Percentiles rank a stretch among this genome's conserved stretches.
phyloP scores from a whole-genome alignment of 2,888 invertebrate genomes.

The Carterocephalus palaemon region DNA sequence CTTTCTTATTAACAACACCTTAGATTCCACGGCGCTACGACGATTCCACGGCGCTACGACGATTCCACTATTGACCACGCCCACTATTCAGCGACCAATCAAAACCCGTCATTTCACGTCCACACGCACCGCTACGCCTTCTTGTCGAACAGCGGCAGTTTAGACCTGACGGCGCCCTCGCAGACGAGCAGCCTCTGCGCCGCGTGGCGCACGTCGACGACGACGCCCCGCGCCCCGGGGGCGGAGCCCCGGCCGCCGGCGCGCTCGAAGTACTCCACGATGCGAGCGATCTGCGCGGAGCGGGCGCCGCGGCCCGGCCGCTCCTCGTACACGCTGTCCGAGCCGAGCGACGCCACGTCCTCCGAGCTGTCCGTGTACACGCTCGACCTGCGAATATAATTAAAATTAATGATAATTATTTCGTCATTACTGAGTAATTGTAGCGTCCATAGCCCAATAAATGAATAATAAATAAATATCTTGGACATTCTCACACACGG shows the following conservation, averaged over 20 bases:
- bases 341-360: constrained; percentile 89
- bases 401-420: too few relatives aligned
- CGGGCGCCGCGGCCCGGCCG: constrained; percentile 78
- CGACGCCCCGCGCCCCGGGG: constrained; percentile 42
- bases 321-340: constrained; percentile 86
- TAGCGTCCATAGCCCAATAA: too few relatives aligned
- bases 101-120: constrained; percentile 1
- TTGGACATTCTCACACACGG: too few relatives aligned
- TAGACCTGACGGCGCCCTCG: constrained; percentile 92
- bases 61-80: too few relatives aligned
- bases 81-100: too few relatives aligned
- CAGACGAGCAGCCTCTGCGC: constrained; percentile 86
- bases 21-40: too few relatives aligned
- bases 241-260: constrained; percentile 41
- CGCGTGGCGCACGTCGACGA: constrained; percentile 54
- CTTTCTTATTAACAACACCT: too few relatives aligned
- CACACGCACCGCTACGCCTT: constrained; percentile 51
- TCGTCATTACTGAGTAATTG: too few relatives aligned
- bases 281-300: constrained; percentile 86
- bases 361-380: constrained; percentile 93
- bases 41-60: too few relatives aligned
- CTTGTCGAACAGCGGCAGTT: constrained; percentile 90
- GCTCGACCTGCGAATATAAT: constrained; percentile 87
- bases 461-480: too few relatives aligned
- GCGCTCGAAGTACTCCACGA: constrained; percentile 93